A percentile compares a stretch with the other conserved stretches of the same genome.
Evolutionary conservation across 2,797 vertebrate genomes (phyloP).

Genomic region (Acanthurus lineatus): DNA sequence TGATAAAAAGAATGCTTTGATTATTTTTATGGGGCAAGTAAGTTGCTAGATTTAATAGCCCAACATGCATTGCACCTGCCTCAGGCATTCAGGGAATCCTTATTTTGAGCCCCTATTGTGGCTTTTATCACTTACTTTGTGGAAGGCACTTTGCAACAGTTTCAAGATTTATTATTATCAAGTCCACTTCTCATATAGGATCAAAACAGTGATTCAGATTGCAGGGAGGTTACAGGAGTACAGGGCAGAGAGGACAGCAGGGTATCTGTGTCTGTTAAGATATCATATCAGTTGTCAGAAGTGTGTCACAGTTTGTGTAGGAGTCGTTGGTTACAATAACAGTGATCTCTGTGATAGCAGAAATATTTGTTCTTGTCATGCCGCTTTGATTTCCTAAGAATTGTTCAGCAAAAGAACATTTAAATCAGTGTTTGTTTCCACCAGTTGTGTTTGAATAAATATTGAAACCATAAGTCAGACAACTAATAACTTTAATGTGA

Average conservation of each 20-base stretch:
- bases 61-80: too few species aligned
- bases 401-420: background rate
- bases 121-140: background rate
- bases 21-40: too few species aligned
- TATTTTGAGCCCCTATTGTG: background rate
- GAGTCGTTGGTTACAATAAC: slow-evolving; percentile 1
- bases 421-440: background rate
- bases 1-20: too few species aligned
- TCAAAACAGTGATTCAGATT: background rate
- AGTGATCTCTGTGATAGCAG: background rate
- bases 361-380: slow-evolving; percentile 1
- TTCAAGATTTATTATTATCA: background rate
- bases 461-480: background rate
- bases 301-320: background rate
- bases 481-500: background rate
- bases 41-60: too few species aligned
- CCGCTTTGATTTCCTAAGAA: background rate
- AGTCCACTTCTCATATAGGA: background rate
- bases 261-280: background rate
- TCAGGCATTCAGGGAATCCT: too few species aligned
- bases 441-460: background rate
- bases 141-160: background rate
- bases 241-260: background rate
- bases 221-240: background rate
- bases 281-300: slow-evolving; percentile 19